These are phyloP conservation scores for Spondyliosoma cantharus DNA, from an alignment of 2,797 vertebrate genomes.

Conservation along the genomic window DNA sequence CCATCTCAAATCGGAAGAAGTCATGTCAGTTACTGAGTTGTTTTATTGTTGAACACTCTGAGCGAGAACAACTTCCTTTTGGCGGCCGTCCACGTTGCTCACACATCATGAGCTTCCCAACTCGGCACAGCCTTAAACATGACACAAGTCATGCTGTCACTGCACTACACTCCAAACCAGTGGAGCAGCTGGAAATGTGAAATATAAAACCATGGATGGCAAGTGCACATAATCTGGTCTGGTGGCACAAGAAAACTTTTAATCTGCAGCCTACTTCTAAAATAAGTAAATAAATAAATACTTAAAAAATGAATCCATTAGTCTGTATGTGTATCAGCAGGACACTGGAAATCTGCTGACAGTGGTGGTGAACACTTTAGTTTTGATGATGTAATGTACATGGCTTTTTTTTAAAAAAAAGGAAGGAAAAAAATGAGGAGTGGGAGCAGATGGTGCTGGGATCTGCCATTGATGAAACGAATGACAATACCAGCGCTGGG, in stretches of 20 bases:
- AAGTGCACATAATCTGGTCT: no score
- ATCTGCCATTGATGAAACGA: slow-evolving; percentile 27
- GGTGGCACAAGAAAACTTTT: background rate
- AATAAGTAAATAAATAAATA: background rate
- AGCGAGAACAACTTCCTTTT: no score
- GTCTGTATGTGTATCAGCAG: background rate
- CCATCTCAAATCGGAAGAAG: no score
- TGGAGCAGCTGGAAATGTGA: background rate
- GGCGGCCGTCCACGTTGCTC: no score
- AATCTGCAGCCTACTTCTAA: background rate
- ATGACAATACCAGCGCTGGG: slow-evolving; percentile 9
- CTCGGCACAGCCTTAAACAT: background rate
- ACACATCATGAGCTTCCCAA: no score
- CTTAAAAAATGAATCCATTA: background rate
- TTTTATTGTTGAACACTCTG: no score
- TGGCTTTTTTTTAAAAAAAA: no score
- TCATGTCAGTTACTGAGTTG: no score
- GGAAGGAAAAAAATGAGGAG: background rate
- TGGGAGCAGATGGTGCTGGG: slow-evolving; percentile 41
- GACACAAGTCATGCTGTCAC: background rate
- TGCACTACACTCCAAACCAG: background rate
- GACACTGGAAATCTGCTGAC: background rate
- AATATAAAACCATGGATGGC: background rate
- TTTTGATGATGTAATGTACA: background rate
- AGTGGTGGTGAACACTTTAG: slow-evolving; percentile 2